phyloP scores from a whole-genome alignment of 1,140 invertebrate species.

The Steinernema khuongi region DNA sequence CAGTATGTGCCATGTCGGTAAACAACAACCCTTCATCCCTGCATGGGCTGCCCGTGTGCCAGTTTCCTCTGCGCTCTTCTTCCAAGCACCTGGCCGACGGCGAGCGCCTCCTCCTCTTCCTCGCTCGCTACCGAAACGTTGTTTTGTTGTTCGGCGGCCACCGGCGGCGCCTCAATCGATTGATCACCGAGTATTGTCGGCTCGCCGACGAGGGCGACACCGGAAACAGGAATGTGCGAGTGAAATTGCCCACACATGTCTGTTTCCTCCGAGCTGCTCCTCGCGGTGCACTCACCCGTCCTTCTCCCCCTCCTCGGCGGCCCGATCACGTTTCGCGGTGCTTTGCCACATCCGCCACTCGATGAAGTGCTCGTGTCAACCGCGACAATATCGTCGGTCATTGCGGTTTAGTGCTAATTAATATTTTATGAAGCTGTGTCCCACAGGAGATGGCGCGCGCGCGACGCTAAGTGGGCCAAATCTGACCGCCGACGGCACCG shows the following conservation, averaged over 20 bases:
- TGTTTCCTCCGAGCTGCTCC: not conserved
- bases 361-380: not conserved
- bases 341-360: not conserved
- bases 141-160: not conserved
- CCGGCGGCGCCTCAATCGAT: not conserved
- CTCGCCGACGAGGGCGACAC: not conserved
- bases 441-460: not conserved
- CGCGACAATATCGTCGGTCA: not conserved
- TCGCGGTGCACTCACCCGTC: not conserved
- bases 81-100: not conserved
- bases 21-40: not conserved
- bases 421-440: conserved; percentile 6
- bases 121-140: too few relatives aligned
- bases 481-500: not conserved
- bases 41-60: not conserved
- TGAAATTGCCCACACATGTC: conserved; percentile 4
- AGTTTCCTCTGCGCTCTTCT: not conserved
- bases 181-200: conserved; percentile 4
- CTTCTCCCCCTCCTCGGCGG: not conserved
- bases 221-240: conserved; percentile 16
- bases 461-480: conserved; percentile 5
- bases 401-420: conserved; percentile 1
- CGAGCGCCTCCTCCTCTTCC: not conserved
- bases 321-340: not conserved
- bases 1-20: not conserved